A percentile compares a stretch with the other conserved stretches of the same genome.
Evolutionary conservation across 2,113 vertebrate species (phyloP).

Genomic region (Passer montanus): DNA sequence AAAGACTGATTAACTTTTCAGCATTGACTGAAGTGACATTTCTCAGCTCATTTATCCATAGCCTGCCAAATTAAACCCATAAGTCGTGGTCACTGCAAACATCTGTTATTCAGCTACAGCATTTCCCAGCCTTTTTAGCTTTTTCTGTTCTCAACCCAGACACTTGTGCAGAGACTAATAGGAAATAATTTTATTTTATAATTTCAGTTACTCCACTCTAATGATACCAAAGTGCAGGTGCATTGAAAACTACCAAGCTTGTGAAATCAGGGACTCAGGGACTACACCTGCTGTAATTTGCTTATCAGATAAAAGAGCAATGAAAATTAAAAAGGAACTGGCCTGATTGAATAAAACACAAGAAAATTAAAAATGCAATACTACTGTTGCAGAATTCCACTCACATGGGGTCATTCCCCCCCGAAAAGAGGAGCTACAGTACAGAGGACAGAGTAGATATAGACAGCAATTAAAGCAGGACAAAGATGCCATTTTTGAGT

Average conservation of each 20-base stretch:
- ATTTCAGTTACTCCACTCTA: background rate
- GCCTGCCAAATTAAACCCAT: background rate
- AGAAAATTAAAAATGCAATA: fast-evolving
- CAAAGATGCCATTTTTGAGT: background rate
- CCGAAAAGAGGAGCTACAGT: background rate
- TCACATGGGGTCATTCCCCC: background rate
- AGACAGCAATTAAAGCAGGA: background rate
- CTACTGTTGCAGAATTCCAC: background rate
- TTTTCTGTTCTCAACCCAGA: background rate
- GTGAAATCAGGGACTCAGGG: background rate
- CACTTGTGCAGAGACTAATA: background rate
- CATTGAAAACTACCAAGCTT: background rate
- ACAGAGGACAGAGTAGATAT: fast-evolving
- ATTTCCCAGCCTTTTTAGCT: background rate
- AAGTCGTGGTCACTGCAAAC: background rate
- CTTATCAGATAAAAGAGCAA: background rate
- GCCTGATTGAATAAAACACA: background rate
- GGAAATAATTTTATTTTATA: background rate
- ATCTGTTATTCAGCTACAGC: background rate
- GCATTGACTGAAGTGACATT: background rate
- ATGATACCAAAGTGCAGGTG: background rate
- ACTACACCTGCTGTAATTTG: background rate
- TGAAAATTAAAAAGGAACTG: background rate
- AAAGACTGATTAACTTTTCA: background rate
- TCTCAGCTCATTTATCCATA: background rate